Base-by-base conservation (phyloP, 2,888 invertebrate genomes). In the Cerastis rubricosa region DNA sequence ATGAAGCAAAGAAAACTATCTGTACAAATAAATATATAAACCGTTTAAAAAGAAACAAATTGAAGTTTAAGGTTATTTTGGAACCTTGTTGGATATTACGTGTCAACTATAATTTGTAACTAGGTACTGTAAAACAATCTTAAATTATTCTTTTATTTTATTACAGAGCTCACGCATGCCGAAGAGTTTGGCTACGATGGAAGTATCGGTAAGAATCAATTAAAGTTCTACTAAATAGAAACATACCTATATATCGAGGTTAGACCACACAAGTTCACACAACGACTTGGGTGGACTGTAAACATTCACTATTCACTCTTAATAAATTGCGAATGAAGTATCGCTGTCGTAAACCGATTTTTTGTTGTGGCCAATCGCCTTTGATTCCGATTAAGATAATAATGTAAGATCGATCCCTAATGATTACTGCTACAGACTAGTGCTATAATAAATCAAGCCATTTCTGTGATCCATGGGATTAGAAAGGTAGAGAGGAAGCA, bases 121-220 rank as follows among this genome's bases (percentile, higher is more conserved):
- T 35, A n/a, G n/a, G n/a, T n/a, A 2, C n/a, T 40, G n/a, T 70
- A 22, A 43, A 68, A 57, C 17, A 63, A 40, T 54, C 14, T 67
- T 0, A 77, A 47, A 63, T 54, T 67, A 35, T 49, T 75, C 7
- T 80, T 67, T 85, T 89, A 87, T 91, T 89, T 85, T 95, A 94
- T 84, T 77, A 91, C 94, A 71, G 91, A 92, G 61, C 86, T 92
- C 69, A 93, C 93, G 43, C 89, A 90, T 29, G 95, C 95, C 43
- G 97, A 97, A 87, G 97, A 97, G 87, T 97, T 97, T 83, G 97
- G 97, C 35, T 97, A 97, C 88, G 97, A 97, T 89, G 97, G 97
- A 81, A 93, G 93, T 19, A 95, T 96, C 87, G 97, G 97, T 97
- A 94, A 92, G 91, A 72, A 77, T 49, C 9, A 75, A 75, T 69